A percentile compares a stretch with the other conserved stretches of the same genome.
Evolutionary conservation across 2,113 vertebrate genomes (phyloP).

Genomic region (Sylvia atricapilla): DNA sequence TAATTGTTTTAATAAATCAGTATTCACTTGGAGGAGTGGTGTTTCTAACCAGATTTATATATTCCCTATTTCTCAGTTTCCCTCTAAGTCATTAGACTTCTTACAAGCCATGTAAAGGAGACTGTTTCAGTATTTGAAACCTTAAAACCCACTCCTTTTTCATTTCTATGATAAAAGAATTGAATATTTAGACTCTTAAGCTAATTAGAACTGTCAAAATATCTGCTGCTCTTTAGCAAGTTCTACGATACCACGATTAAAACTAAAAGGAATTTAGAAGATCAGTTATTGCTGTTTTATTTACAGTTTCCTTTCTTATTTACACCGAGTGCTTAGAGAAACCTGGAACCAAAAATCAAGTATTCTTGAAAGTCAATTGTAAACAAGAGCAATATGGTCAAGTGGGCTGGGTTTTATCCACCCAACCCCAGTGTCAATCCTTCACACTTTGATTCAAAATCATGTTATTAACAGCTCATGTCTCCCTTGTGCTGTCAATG

Average conservation of each 20-base stretch:
- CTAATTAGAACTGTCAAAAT: background rate
- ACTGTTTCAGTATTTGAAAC: constrained; percentile 64
- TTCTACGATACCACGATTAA: background rate
- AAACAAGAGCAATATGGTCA: background rate
- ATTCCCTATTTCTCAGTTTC: background rate
- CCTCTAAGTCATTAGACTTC: constrained; percentile 25
- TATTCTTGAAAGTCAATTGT: background rate
- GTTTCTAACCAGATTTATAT: background rate
- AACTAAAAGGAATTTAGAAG: background rate
- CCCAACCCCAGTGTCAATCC: accelerated
- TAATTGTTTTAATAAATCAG: background rate
- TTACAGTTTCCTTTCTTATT: background rate
- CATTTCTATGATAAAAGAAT: background rate
- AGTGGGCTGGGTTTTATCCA: background rate
- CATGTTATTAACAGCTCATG: background rate
- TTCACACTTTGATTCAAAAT: background rate
- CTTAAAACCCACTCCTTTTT: constrained; percentile 45
- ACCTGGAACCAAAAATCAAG: background rate
- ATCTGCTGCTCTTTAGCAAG: background rate
- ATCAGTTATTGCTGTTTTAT: background rate
- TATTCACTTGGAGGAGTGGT: background rate
- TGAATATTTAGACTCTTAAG: constrained; percentile 17
- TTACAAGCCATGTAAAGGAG: constrained; percentile 28
- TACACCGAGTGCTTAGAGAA: background rate
- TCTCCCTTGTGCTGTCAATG: background rate